A percentile compares a stretch with the other conserved stretches of the same genome.
Conservation (phyloP, 2,797 vertebrate genomes). For the Poecile montanus region DNA sequence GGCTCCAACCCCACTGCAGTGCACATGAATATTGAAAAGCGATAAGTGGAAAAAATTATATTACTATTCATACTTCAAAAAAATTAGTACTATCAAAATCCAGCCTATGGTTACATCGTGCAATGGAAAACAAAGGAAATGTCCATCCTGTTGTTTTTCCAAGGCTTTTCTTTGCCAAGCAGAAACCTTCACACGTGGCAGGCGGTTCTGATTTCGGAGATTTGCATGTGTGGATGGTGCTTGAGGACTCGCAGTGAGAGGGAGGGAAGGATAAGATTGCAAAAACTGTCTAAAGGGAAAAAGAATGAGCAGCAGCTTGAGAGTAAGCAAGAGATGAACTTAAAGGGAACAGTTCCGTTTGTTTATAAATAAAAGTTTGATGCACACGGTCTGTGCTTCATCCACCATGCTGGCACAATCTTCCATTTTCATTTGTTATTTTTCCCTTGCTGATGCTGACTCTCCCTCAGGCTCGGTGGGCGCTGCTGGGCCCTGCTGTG, state of each 20-base stretch:
- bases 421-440: not conserved
- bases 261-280: not conserved
- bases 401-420: not conserved
- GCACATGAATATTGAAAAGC: not conserved
- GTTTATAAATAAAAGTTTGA: not conserved
- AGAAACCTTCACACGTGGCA: not conserved
- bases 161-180: not conserved
- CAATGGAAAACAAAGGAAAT: not conserved
- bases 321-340: not conserved
- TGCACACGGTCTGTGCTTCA: accelerated
- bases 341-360: not conserved
- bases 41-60: not conserved
- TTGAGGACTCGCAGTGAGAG: not conserved
- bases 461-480: accelerated
- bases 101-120: not conserved
- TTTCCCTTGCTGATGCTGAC: not conserved
- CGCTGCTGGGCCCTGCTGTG: accelerated
- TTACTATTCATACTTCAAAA: not conserved
- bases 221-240: not conserved
- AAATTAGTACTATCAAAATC: not conserved
- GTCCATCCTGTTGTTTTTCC: not conserved
- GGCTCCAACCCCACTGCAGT: not conserved
- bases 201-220: not conserved
- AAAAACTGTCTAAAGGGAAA: not conserved
- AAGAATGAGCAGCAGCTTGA: not conserved